phyloP scores from a whole-genome alignment of 1,140 invertebrate species.

The Bombus waltoni region DNA sequence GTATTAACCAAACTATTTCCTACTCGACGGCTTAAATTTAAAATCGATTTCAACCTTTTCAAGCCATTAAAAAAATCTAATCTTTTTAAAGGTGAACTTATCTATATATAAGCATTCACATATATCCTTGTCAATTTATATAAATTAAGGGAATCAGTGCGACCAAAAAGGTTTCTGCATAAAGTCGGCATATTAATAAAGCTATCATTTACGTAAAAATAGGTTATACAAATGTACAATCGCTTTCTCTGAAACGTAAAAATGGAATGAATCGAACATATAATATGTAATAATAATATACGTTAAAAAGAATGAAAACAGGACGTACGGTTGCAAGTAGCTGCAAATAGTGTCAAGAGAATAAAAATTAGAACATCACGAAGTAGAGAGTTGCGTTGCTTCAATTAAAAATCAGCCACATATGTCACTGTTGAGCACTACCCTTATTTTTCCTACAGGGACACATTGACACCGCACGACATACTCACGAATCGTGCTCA shows the following conservation, averaged over 20 bases:
- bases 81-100: neutral
- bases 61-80: neutral
- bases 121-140: neutral
- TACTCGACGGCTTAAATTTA: neutral
- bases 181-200: neutral
- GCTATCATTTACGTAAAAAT: neutral
- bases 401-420: constrained; percentile 34
- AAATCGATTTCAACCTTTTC: neutral
- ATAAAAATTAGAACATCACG: constrained; percentile 28
- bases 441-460: constrained; percentile 27
- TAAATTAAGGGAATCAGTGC: neutral
- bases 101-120: neutral
- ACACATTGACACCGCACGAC: constrained; percentile 24
- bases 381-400: constrained; percentile 5
- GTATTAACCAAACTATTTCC: neutral
- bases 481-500: neutral
- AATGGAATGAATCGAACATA: neutral
- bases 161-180: neutral
- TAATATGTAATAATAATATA: neutral
- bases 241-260: neutral
- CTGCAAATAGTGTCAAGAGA: neutral
- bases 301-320: too few relatives aligned
- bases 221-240: constrained; percentile 19
- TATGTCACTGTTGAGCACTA: constrained; percentile 41
- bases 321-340: constrained; percentile 40